Percentiles rank a stretch among this genome's conserved stretches.
phyloP scores from a whole-genome alignment of 2,113 vertebrate species.

The Tupaia chinensis region DNA sequence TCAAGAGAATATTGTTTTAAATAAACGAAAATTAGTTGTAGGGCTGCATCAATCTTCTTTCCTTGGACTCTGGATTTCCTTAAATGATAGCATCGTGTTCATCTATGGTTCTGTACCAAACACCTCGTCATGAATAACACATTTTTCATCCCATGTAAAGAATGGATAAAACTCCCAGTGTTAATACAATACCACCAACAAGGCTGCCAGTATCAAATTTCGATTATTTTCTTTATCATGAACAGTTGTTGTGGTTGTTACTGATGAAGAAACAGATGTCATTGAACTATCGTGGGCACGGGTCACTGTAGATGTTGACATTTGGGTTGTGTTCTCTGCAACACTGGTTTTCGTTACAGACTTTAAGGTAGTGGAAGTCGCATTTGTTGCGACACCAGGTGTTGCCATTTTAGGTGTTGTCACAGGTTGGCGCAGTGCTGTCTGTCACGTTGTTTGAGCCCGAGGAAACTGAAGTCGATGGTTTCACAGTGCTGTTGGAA shows the following conservation, averaged over 20 bases:
- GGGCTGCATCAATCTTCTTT: neutral
- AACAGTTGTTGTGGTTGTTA: conserved; percentile 80
- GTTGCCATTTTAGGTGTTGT: neutral
- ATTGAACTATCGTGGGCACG: neutral
- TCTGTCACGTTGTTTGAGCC: neutral
- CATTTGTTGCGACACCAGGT: neutral
- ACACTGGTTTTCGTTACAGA: conserved; percentile 33
- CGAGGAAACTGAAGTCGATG: no score
- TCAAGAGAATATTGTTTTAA: conserved; percentile 48
- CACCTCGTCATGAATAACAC: conserved; percentile 88
- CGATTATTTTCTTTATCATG: conserved; percentile 50
- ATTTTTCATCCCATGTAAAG: conserved; percentile 89
- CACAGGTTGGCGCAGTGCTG: no score
- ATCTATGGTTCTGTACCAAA: conserved; percentile 90
- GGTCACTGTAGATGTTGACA: neutral
- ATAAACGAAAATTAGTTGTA: conserved; percentile 44
- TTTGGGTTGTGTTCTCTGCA: conserved; percentile 45
- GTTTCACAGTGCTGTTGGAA: no score
- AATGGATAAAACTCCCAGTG: conserved; percentile 85
- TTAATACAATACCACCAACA: conserved; percentile 89
- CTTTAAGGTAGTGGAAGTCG: neutral
- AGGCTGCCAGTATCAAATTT: conserved; percentile 89
- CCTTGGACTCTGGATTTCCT: conserved; percentile 69
- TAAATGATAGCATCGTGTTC: conserved; percentile 91
- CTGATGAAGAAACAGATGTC: conserved; percentile 39